phyloP scores from a whole-genome alignment of 2,797 vertebrate species.

The Neostethus bicornis region DNA sequence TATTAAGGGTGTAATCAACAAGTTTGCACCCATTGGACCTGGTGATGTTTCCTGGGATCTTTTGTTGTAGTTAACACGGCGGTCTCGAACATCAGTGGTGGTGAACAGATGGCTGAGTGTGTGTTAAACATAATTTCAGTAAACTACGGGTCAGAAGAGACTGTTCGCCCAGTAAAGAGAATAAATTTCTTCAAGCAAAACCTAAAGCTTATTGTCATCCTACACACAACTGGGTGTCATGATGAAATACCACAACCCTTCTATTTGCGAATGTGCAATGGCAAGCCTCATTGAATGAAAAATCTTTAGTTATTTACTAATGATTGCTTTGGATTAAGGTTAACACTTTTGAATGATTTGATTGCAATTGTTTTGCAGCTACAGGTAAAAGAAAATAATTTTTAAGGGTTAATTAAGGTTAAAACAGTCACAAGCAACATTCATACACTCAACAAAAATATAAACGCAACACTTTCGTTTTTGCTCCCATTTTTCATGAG shows the following conservation, averaged over 20 bases:
- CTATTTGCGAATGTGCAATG: conserved; percentile 2
- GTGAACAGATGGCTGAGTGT: conserved; percentile 72
- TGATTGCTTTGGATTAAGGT: too few relatives aligned
- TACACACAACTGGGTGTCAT: neutral
- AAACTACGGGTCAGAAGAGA: conserved; percentile 49
- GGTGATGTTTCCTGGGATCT: conserved; percentile 40
- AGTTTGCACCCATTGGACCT: conserved; percentile 39
- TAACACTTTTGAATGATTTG: too few relatives aligned
- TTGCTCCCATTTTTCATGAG: too few relatives aligned
- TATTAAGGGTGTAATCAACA: conserved; percentile 13
- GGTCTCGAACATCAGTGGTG: conserved; percentile 34
- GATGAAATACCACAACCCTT: conserved; percentile 1
- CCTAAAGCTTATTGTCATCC: conserved; percentile 30
- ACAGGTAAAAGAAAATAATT: too few relatives aligned
- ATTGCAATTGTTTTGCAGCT: too few relatives aligned
- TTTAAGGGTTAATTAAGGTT: too few relatives aligned
- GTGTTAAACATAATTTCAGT: conserved; percentile 47
- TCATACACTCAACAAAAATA: too few relatives aligned
- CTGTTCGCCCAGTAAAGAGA: conserved; percentile 37
- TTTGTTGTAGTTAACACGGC: conserved; percentile 21
- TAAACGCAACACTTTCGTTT: too few relatives aligned
- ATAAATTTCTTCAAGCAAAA: conserved; percentile 41
- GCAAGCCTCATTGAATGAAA: too few relatives aligned
- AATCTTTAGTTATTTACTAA: too few relatives aligned
- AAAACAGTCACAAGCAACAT: too few relatives aligned